Evolutionary conservation across 2,797 vertebrate genomes (phyloP).

Genomic region (Rhyacichthys aspro): DNA sequence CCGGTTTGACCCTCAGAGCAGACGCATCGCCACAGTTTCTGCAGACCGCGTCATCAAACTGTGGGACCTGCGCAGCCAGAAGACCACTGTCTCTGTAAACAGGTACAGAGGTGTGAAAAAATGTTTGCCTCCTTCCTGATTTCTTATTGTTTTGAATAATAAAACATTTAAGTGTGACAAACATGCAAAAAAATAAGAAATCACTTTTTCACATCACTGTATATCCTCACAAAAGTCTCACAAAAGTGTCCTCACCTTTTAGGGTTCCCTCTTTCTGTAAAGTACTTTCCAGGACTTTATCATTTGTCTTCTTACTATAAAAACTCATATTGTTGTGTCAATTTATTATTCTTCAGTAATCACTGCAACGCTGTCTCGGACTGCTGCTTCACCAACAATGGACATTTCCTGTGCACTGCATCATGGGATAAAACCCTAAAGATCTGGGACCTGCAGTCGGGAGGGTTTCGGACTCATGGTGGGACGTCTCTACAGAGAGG

Average conservation of each 20-base stretch:
- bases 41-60: conserved; percentile 79
- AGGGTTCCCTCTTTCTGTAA: too few species aligned
- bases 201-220: too few species aligned
- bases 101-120: too few species aligned
- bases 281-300: too few species aligned
- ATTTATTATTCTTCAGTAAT: conserved; percentile 62
- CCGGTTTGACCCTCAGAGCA: conserved; percentile 79
- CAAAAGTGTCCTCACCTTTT: too few species aligned
- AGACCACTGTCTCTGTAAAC: conserved; percentile 74
- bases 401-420: conserved; percentile 80
- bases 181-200: too few species aligned
- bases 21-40: conserved; percentile 78
- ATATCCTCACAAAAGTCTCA: too few species aligned
- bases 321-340: too few species aligned
- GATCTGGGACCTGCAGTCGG: conserved; percentile 80
- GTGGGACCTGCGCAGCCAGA: conserved; percentile 74
- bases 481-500: conserved; percentile 64
- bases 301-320: too few species aligned
- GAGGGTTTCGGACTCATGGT: conserved; percentile 66
- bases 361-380: conserved; percentile 78
- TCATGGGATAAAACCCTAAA: conserved; percentile 84
- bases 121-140: too few species aligned
- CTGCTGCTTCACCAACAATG: conserved; percentile 80
- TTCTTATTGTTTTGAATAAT: too few species aligned
- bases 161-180: too few species aligned